These are phyloP conservation scores for Griposia aprilina DNA, from an alignment of 2,888 invertebrate genomes.

Conservation along the genomic window DNA sequence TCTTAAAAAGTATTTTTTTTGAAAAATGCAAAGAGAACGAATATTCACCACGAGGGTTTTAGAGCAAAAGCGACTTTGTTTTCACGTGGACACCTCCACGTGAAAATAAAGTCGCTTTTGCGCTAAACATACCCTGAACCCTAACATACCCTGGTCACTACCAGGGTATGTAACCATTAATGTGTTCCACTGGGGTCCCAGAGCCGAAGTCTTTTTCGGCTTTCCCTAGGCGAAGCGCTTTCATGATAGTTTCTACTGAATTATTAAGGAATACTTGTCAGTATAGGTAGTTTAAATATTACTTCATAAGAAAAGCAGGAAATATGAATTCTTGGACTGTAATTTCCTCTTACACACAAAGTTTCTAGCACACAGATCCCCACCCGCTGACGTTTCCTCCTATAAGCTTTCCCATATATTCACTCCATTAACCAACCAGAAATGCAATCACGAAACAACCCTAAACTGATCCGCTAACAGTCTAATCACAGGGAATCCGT, in stretches of 20 bases:
- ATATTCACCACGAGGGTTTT: not conserved
- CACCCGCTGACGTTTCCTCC: not conserved
- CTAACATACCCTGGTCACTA: too few relatives aligned
- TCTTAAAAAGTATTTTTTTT: not conserved
- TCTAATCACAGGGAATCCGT: slow-evolving; percentile 39
- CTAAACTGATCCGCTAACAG: not conserved
- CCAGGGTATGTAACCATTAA: not conserved
- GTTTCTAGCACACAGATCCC: not conserved
- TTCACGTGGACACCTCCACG: not conserved
- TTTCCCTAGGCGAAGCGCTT: too few relatives aligned
- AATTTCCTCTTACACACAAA: not conserved
- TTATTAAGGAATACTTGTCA: not conserved
- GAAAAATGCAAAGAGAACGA: not conserved
- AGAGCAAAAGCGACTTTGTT: not conserved
- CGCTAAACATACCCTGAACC: too few relatives aligned
- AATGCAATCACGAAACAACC: slow-evolving; percentile 35
- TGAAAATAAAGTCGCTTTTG: too few relatives aligned
- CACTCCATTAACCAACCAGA: slow-evolving; percentile 14
- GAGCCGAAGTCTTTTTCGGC: not conserved
- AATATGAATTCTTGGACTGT: not conserved
- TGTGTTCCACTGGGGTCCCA: not conserved
- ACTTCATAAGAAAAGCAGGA: not conserved
- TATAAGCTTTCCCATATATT: not conserved
- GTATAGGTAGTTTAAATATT: too few relatives aligned
- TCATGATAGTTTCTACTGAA: not conserved